A percentile compares a stretch with the other conserved stretches of the same genome.
Evolutionary conservation across 1,140 invertebrate species (phyloP).

Genomic region (Drosophila athabasca): DNA sequence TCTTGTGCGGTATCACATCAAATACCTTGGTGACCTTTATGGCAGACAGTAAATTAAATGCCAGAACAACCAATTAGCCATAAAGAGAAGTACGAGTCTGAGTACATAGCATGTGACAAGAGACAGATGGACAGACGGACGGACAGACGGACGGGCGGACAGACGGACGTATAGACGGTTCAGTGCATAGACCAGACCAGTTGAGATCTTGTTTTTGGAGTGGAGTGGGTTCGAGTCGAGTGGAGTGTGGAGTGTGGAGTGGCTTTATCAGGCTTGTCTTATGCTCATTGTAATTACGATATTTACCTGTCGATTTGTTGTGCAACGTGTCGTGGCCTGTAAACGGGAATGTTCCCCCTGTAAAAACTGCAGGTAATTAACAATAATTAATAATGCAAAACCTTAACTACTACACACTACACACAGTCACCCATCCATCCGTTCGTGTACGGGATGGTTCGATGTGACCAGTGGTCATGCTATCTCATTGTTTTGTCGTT

Average conservation of each 20-base stretch:
- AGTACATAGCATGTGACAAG: too few species aligned
- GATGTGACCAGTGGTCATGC: too few species aligned
- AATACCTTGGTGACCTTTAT: too few species aligned
- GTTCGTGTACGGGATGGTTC: too few species aligned
- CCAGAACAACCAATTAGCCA: too few species aligned
- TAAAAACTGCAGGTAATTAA: slow-evolving; percentile 50
- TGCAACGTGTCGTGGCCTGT: slow-evolving; percentile 22
- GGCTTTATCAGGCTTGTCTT: slow-evolving; percentile 16
- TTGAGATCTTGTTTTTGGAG: background rate
- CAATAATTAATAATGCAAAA: slow-evolving; percentile 72
- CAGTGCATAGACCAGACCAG: background rate
- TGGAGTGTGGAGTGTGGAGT: background rate
- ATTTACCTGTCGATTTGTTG: slow-evolving; percentile 35
- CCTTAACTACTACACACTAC: slow-evolving; percentile 10
- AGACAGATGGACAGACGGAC: too few species aligned
- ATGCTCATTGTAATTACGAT: slow-evolving; percentile 37
- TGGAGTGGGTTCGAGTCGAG: background rate
- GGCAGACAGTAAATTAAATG: too few species aligned
- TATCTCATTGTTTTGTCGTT: slow-evolving; percentile 17
- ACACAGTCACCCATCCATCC: too few species aligned
- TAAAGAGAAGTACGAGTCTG: too few species aligned
- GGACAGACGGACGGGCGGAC: background rate
- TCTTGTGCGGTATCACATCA: too few species aligned
- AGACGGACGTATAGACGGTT: background rate
- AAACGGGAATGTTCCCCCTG: slow-evolving; percentile 6